phyloP scores from a whole-genome alignment of 2,113 vertebrate genomes.

The Falco punctatus region DNA sequence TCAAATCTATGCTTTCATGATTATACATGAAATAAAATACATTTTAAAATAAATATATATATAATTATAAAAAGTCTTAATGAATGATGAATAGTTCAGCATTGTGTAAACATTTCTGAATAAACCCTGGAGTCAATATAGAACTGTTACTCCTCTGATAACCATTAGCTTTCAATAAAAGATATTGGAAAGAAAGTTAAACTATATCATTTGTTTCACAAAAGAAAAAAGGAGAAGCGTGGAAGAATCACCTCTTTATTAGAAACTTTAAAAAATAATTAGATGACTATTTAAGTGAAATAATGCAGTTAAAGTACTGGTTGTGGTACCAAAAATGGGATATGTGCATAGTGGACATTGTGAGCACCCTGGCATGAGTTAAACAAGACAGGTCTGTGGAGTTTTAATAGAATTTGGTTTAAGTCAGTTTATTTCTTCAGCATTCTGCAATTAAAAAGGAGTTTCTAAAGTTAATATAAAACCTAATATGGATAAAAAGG shows the following conservation, averaged over 20 bases:
- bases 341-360: not conserved
- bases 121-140: not conserved
- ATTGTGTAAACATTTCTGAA: not conserved
- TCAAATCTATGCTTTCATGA: not conserved
- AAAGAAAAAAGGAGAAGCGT: not conserved
- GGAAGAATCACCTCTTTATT: not conserved
- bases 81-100: not conserved
- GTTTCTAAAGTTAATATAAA: not conserved
- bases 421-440: not conserved
- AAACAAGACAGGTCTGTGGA: not conserved
- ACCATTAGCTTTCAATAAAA: not conserved
- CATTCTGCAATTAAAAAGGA: not conserved
- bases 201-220: not conserved
- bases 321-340: not conserved
- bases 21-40: not conserved
- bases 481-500: not conserved
- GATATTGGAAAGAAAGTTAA: not conserved
- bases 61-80: not conserved
- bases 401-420: not conserved
- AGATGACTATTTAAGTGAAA: not conserved
- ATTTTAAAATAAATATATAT: not conserved
- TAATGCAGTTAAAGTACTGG: not conserved
- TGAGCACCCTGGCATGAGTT: not conserved
- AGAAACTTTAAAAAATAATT: not conserved
- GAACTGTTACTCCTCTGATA: not conserved